phyloP scores from a whole-genome alignment of 2,797 vertebrate species.

The Falco concolor region DNA sequence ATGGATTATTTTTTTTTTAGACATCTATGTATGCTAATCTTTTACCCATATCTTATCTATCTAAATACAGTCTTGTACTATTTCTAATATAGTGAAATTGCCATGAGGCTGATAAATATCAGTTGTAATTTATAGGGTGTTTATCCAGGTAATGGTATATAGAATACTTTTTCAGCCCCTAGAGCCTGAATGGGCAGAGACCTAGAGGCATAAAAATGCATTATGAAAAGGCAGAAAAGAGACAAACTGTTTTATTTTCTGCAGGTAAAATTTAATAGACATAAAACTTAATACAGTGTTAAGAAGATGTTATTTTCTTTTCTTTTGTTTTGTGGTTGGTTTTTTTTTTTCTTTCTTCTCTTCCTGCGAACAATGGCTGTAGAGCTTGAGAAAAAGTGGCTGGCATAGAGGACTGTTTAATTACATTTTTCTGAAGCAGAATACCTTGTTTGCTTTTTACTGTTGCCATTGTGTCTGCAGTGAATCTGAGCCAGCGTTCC shows the following conservation, averaged over 20 bases:
- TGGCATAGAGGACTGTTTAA: slow-evolving; percentile 9
- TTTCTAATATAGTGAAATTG: slow-evolving; percentile 48
- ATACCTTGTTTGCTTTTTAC: background rate
- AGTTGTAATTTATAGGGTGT: slow-evolving; percentile 65
- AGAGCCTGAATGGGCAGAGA: slow-evolving; percentile 49
- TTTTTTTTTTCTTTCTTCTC: background rate
- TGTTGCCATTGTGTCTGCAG: background rate
- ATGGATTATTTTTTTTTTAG: background rate
- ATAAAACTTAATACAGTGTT: slow-evolving; percentile 54
- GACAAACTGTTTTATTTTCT: slow-evolving; percentile 62
- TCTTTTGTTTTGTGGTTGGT: background rate
- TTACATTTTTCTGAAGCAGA: slow-evolving; percentile 10
- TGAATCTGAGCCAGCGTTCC: background rate
- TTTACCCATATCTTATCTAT: slow-evolving; percentile 41
- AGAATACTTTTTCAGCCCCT: slow-evolving; percentile 51
- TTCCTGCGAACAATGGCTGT: background rate
- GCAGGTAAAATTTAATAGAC: slow-evolving; percentile 56
- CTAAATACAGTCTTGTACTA: slow-evolving; percentile 34
- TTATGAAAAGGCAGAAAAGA: slow-evolving; percentile 63
- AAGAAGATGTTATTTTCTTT: background rate
- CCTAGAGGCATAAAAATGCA: slow-evolving; percentile 55
- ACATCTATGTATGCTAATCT: slow-evolving; percentile 10
- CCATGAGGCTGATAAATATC: slow-evolving; percentile 50
- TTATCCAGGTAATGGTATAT: slow-evolving; percentile 63
- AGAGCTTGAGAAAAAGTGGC: background rate